Percentiles rank a stretch among this genome's conserved stretches.
These are phyloP conservation scores for Thereva nobilitata DNA, from an alignment of 2,888 invertebrate genomes.

Conservation along the genomic window DNA sequence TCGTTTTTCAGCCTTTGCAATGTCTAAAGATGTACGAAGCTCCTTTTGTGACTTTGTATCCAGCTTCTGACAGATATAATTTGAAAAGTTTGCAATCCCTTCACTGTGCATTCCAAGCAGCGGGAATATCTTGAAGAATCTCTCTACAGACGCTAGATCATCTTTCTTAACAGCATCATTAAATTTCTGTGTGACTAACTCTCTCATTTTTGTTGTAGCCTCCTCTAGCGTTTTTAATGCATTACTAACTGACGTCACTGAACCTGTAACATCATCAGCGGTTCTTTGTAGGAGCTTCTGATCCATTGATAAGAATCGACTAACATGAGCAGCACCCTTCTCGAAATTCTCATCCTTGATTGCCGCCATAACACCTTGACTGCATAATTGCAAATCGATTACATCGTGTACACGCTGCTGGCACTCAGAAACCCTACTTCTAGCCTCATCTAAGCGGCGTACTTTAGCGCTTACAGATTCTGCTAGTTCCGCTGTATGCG, in stretches of 20 bases:
- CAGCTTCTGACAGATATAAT: conserved; percentile 79
- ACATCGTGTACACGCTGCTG: conserved; percentile 93
- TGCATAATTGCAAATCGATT: conserved; percentile 91
- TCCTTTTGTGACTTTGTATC: conserved; percentile 73
- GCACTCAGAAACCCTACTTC: conserved; percentile 89
- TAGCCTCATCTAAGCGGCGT: conserved; percentile 84
- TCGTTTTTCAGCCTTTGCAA: conserved; percentile 70
- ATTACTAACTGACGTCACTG: conserved; percentile 57
- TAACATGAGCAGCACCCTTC: conserved; percentile 91
- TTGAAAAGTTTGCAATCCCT: conserved; percentile 85
- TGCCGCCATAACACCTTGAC: conserved; percentile 95
- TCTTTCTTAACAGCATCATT: conserved; percentile 88
- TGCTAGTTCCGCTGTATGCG: conserved; percentile 83
- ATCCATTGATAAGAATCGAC: conserved; percentile 91
- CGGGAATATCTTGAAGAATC: conserved; percentile 97
- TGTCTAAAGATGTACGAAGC: conserved; percentile 68
- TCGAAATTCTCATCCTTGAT: conserved; percentile 95
- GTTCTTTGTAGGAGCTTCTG: conserved; percentile 77
- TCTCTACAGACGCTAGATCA: conserved; percentile 87
- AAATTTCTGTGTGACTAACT: conserved; percentile 72
- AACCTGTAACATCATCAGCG: conserved; percentile 72
- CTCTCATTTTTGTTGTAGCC: conserved; percentile 70
- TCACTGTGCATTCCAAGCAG: conserved; percentile 88
- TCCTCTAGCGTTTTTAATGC: conserved; percentile 66
- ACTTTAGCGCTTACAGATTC: conserved; percentile 96